phyloP scores from a whole-genome alignment of 30 jellyfish, hydroid and myxozoan species.

The Turritopsis dohrnii region DNA sequence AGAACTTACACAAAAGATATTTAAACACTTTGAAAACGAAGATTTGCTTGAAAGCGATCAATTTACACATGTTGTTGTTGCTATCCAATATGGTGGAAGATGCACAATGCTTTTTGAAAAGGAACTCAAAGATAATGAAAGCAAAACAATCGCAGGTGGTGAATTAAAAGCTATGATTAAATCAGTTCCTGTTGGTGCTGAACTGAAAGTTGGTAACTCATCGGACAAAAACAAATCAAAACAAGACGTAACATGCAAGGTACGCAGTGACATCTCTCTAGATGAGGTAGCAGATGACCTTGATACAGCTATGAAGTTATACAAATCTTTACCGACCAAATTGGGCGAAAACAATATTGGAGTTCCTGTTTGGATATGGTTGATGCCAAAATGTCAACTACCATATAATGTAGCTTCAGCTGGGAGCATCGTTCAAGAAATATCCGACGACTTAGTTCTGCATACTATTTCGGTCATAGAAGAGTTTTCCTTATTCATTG shows the following conservation, averaged over 20 bases:
- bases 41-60: neutral
- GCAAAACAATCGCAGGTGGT: neutral
- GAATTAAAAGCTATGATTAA: neutral
- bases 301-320: slow-evolving; percentile 1
- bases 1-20: slow-evolving; percentile 5
- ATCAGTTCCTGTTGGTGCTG: neutral
- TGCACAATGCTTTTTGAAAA: no score
- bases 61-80: slow-evolving; percentile 32
- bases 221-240: neutral
- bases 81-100: slow-evolving; percentile 18
- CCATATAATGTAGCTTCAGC: no score
- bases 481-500: neutral
- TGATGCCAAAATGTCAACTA: slow-evolving; percentile 21
- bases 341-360: slow-evolving; percentile 1
- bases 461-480: neutral
- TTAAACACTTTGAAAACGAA: slow-evolving; percentile 14
- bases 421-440: neutral
- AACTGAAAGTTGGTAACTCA: neutral
- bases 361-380: slow-evolving; percentile 17
- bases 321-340: neutral
- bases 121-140: neutral
- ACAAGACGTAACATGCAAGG: neutral
- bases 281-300: neutral
- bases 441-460: neutral
- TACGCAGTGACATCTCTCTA: slow-evolving; percentile 14